Base-by-base conservation (phyloP, 2,797 vertebrate species). In the Echeneis naucrates region DNA sequence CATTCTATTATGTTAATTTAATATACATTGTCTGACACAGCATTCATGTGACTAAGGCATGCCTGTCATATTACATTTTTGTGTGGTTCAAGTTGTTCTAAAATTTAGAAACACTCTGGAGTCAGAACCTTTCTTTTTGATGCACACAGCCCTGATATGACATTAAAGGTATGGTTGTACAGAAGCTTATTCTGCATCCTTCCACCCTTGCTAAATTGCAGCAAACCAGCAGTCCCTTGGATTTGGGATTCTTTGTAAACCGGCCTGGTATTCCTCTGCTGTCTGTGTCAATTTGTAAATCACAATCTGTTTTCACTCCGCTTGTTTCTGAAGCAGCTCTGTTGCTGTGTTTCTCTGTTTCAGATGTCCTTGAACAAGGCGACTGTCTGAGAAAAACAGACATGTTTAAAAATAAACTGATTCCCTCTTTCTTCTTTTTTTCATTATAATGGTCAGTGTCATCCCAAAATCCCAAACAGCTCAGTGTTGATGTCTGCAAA, bases 361-460 rank as follows among this genome's bases (percentile, higher is more conserved):
- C 23, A 59, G 4, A 44, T 58, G 44, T 69, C 67, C 55, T 26
- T 59, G 23, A 71, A 48, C 47, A 8, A 53, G 38, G 27, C 21
- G 8, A n/a, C 21, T 26, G 40, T 35, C 17, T 55, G 38, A 45
- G 19, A 51, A 30, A 26, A 52, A 35, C 12, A 51, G 27, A 42
- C 12, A 21, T 35, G 21, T 17, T 38, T 60, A 17, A 48, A 63
- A 37, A 55, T 38, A 45, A 2, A 38, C 16, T n/a, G n/a, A n/a
- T n/a, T 48, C 35, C 27, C 45, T 27, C 44, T 24, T 44, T 24
- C 44, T 52, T 53, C 7, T 33, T 52, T 24, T 44, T 24, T 52
- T 52, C 44, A 7, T 33, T 52, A 13, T 13, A 48, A 48, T 23
- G 21, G 8, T 7, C 35, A 23, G 24, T 17, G n/a, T 47, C 38